Evolutionary conservation across 2,113 vertebrate genomes (phyloP).

Genomic region (Xiphias gladius): DNA sequence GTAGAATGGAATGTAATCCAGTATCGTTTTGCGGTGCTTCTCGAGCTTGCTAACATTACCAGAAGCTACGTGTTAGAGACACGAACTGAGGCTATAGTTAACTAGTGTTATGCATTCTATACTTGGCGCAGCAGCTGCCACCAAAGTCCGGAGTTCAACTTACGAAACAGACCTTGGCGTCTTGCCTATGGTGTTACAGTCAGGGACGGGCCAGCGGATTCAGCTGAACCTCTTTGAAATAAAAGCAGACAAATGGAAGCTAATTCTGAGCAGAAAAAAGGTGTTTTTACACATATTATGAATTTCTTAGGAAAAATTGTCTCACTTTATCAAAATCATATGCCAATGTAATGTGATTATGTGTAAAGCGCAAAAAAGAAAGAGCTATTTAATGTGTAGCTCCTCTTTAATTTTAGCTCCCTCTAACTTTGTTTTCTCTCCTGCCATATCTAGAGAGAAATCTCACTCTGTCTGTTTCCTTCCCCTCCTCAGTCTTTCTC

Average conservation of each 20-base stretch:
- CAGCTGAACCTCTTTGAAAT: not conserved
- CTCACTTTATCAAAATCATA: not conserved
- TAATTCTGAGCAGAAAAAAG: not conserved
- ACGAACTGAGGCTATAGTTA: too few relatives aligned
- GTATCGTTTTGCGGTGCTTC: too few relatives aligned
- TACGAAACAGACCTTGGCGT: too few relatives aligned
- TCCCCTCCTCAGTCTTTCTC: slow-evolving; percentile 24
- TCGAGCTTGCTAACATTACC: too few relatives aligned
- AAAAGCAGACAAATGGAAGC: not conserved
- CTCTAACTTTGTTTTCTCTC: not conserved
- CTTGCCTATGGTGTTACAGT: not conserved
- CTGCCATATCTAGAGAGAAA: slow-evolving; percentile 3
- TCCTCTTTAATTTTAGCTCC: not conserved
- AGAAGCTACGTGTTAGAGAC: too few relatives aligned
- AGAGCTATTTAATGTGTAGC: not conserved
- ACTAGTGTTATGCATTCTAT: too few relatives aligned
- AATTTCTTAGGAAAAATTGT: too few relatives aligned
- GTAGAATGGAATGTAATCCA: too few relatives aligned
- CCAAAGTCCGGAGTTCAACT: too few relatives aligned
- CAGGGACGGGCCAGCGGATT: not conserved
- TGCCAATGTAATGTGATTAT: not conserved
- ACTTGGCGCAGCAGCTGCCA: too few relatives aligned
- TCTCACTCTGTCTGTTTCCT: slow-evolving; percentile 3
- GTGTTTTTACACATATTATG: too few relatives aligned
- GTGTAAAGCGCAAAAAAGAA: not conserved